Base-by-base conservation (phyloP, 2,113 vertebrate genomes). In the Speoplatyrhinus poulsoni region DNA sequence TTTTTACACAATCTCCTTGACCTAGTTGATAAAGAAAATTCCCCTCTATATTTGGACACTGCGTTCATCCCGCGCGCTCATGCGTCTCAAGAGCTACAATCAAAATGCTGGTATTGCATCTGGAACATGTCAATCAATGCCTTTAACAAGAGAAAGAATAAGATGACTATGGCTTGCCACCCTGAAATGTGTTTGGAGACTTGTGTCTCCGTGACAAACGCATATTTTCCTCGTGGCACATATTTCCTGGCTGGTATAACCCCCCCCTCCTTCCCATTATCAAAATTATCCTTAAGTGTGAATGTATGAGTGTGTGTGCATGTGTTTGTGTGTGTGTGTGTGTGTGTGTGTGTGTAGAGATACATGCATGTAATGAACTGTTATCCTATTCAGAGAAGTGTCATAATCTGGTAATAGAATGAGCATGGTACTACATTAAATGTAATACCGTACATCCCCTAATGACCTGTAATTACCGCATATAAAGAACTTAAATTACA, bases 31-130 rank as follows among this genome's bases (percentile, higher is more conserved):
- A 57, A 72, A 65, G 59, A 73, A 77, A 58, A 72, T 61, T 77
- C 82, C 60, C 56, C 57, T 73, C 79, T 82, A 62, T 80, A 79
- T 82, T 78, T 80, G 70, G 84, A 83, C 77, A 8, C 75, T 61
- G 57, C 46, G 68, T 70, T 68, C 66, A 67, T 68, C 64, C 62
- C 58, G 46, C 15, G 49, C 15, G 26, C 63, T 56, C 32, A 16
- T 7, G 0, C 64, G 53, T 73, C 58, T 52, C 9, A 10, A 67
- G 15, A 62, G 70, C 67, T 26, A 26, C 52, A 46, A 63, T 76
- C 65, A 67, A 49, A 59, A 61, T 47, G 12, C 16, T 75, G 62
- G 60, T 49, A 52, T 60, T 59, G 36, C 7, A 8, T 41, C 19
- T 54, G 60, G 55, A 69, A 65, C 19, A 67, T 46, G 48, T 49